Base-by-base conservation (phyloP, 2,113 vertebrate species). In the Oryzias javanicus region DNA sequence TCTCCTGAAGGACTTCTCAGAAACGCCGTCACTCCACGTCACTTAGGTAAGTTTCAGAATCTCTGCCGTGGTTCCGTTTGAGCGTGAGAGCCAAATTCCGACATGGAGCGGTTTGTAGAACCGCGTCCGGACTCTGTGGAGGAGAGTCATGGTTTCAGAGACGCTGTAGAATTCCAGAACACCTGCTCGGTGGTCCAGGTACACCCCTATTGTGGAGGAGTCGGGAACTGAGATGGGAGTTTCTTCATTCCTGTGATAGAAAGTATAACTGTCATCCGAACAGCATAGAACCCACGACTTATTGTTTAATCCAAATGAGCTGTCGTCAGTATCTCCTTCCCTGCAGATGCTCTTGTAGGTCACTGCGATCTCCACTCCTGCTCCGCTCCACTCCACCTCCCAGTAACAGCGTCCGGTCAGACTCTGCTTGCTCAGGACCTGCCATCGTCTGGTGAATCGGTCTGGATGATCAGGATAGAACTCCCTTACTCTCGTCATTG, bases 251-350 rank as follows among this genome's bases (percentile, higher is more conserved):
- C 15, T 42, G 35, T 42, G 13, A 7, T 7, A 55, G 19, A 55
- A 55, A 15, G 5, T 40, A 35, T 55, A 55, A 41, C 18, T 14
- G 2, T 40, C 6, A 14, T 12, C 40, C 8, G 8, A 4, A 41
- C 52, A 54, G 14, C 18, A n/a, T 42, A 55, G 41, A 20, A 24
- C 49, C 49, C 49, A 51, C 8, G 49, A 51, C 27, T 51, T 51
- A 5, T 29, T 8, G 15, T 51, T 51, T 17, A 14, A 25, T 51
- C 22, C 49, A n/a, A 50, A 50, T 25, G 14, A 2, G n/a, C 17
- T 17, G n/a, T 46, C n/a, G 4, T 6, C 45, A 17, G 8, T n/a
- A 6, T 16, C 45, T 2, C 48, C 48, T 22, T 8, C 20, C 24
- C 48, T 49, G 10, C 20, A 14, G 48, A 49, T 49, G 20, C 20